Evolutionary conservation across 2,113 vertebrate species (phyloP).

Genomic region (Balaenoptera acutorostrata): DNA sequence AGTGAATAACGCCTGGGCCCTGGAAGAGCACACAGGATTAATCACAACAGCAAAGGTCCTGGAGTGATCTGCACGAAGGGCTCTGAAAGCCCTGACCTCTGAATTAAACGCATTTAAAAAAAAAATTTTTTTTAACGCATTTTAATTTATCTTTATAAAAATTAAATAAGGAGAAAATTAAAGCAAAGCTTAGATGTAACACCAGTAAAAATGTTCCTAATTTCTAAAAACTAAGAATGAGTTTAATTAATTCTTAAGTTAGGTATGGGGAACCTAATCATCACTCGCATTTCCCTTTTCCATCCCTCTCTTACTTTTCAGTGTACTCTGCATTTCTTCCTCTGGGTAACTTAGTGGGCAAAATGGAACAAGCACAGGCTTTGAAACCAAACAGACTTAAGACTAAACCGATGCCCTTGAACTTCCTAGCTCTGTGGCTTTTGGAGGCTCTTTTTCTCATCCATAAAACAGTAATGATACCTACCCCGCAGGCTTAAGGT

Average conservation of each 20-base stretch:
- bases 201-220: background rate
- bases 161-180: background rate
- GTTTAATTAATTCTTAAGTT: background rate
- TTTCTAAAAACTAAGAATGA: conserved; percentile 32
- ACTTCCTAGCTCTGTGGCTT: background rate
- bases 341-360: background rate
- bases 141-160: background rate
- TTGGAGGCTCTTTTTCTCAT: background rate
- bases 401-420: background rate
- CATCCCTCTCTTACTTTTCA: background rate
- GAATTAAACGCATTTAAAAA: background rate
- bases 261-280: background rate
- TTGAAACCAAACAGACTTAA: background rate
- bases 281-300: background rate
- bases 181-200: background rate
- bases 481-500: background rate
- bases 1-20: background rate
- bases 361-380: background rate
- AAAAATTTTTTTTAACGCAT: background rate
- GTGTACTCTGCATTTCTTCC: background rate
- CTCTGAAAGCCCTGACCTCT: background rate
- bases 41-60: background rate
- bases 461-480: background rate
- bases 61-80: background rate
- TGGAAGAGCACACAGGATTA: background rate